Conservation (phyloP, 2,888 invertebrate species). For the Petrolisthes cinctipes region DNA sequence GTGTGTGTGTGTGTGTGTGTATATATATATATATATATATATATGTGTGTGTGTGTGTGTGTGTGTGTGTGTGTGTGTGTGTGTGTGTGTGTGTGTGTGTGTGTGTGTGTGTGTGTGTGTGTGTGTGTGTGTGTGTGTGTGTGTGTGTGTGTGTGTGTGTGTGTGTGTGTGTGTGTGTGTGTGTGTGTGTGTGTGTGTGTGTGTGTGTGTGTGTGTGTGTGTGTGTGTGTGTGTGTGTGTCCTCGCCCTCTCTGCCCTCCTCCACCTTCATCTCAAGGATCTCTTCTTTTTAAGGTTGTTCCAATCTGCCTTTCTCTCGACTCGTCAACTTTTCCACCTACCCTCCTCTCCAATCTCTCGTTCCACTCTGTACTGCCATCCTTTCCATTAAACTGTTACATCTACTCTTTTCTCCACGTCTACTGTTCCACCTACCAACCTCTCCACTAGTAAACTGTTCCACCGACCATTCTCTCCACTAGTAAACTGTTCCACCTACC, state of each 20-base stretch:
- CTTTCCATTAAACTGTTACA: too few relatives aligned
- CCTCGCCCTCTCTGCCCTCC: not conserved
- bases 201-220: not conserved
- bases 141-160: not conserved
- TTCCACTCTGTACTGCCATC: too few relatives aligned
- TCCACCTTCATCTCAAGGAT: not conserved
- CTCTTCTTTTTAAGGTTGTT: too few relatives aligned
- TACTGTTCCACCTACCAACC: too few relatives aligned
- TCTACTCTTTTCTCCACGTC: too few relatives aligned
- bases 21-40: not conserved
- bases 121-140: slow-evolving; percentile 22
- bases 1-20: not conserved
- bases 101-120: not conserved
- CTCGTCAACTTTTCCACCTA: too few relatives aligned
- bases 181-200: not conserved
- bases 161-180: not conserved
- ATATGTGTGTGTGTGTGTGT: not conserved
- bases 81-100: not conserved
- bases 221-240: slow-evolving; percentile 14
- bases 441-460: too few relatives aligned
- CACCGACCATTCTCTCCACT: too few relatives aligned
- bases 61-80: too few relatives aligned
- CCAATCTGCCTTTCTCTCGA: too few relatives aligned
- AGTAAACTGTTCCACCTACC: too few relatives aligned
- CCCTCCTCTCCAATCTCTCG: too few relatives aligned